These are phyloP conservation scores for Columbina picui DNA, from an alignment of 2,113 vertebrate genomes.

Conservation along the genomic window DNA sequence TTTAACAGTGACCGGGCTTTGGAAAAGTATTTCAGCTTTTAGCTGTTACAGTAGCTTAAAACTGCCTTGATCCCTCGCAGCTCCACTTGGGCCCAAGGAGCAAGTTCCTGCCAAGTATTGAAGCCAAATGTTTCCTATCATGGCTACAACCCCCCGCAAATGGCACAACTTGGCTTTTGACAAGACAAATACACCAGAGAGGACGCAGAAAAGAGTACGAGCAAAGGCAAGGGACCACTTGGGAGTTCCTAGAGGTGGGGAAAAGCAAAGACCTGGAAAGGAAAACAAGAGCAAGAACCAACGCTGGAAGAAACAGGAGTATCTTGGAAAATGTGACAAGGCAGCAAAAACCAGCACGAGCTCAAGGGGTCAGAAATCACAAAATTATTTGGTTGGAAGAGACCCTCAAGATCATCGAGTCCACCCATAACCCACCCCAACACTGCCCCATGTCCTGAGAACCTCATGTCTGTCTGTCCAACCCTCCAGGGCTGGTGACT, in stretches of 20 bases:
- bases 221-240: neutral
- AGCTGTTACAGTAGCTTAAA: neutral
- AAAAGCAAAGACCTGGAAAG: neutral
- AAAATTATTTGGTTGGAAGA: too few species aligned
- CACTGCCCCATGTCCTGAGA: too few species aligned
- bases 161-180: accelerated
- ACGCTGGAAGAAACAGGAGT: accelerated
- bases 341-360: accelerated
- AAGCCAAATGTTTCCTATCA: accelerated
- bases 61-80: accelerated
- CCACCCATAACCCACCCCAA: too few species aligned
- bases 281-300: neutral
- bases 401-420: too few species aligned
- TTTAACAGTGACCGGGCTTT: neutral
- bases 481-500: too few species aligned
- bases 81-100: neutral
- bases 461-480: too few species aligned
- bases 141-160: accelerated
- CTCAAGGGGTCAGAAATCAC: neutral
- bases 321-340: accelerated
- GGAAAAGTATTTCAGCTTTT: neutral
- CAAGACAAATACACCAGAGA: accelerated
- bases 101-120: too few species aligned
- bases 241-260: neutral
- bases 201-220: neutral